Evolutionary conservation across 2,888 invertebrate genomes (phyloP), one percentile per base, ranked within the genome.

Genomic region (Galerucella nymphaeae): DNA sequence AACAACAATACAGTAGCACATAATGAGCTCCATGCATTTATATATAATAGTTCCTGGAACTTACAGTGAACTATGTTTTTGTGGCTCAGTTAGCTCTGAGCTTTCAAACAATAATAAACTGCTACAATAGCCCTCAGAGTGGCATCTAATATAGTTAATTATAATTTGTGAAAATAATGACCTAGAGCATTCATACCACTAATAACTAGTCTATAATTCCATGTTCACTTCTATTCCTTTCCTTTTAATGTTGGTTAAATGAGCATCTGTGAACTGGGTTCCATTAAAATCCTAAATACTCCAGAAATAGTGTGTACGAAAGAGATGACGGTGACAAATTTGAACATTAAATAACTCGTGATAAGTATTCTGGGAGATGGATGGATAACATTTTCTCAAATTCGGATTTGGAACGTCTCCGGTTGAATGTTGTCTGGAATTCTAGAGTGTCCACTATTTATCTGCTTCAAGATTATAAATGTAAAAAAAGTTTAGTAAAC

Each of bases 301-400:
- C 4, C 14, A 48, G n/a, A 48, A 48, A 48, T 48, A n/a, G 13
- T 48, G n/a, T 48, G 48, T 48, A 48, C 48, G 48, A 48, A 14
- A 14, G 48, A 48, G 48, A 48, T 48, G 48, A 48, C 48, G 14
- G 13, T 48, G 48, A 48, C n/a, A 48, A 48, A 48, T 48, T 48
- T 14, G 48, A 48, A 48, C 48, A 48, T 48, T 48, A 48, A 48
- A 48, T 48, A 48, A 48, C 48, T 48, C n/a, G n/a, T 48, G 48
- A 48, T 48, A 48, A 48, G 48, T 48, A 48, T 48, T 6, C 48
- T 14, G 6, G 14, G 48, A 48, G 48, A 48, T 48, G 48, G 48
- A 48, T 48, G n/a, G n/a, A n/a, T 48, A 48, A n/a, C 48, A 14
- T 14, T 48, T 48, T 48, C 48, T 48, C 48, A 48, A 48, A 48